Conservation (phyloP, 2,113 vertebrate species). For the Cyprichromis sp. region DNA sequence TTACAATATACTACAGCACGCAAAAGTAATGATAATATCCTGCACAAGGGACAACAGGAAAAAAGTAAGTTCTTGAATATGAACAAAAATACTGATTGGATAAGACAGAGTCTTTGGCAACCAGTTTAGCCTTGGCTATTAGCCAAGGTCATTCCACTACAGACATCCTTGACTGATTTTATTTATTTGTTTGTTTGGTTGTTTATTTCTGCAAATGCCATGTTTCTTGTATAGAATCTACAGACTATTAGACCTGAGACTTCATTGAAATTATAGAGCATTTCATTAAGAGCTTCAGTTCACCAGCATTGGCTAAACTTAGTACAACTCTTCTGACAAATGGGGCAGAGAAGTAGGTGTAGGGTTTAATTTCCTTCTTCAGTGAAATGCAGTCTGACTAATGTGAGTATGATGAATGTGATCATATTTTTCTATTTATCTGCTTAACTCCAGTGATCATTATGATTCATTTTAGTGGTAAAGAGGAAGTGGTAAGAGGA, state of each 20-base stretch:
- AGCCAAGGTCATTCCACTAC: constrained; percentile 42
- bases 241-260: neutral
- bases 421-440: constrained; percentile 35
- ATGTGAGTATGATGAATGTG: constrained; percentile 55
- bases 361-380: constrained; percentile 54
- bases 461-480: neutral
- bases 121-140: constrained; percentile 28
- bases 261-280: constrained; percentile 24
- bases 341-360: constrained; percentile 41
- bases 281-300: constrained; percentile 28
- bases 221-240: neutral
- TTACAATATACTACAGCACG: neutral
- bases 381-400: constrained; percentile 45
- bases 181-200: neutral
- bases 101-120: constrained; percentile 39
- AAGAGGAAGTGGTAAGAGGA: neutral
- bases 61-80: constrained; percentile 6
- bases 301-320: constrained; percentile 24
- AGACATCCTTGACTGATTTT: neutral
- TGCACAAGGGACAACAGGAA: neutral
- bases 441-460: neutral
- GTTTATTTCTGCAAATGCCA: constrained; percentile 1
- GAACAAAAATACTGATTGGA: constrained; percentile 36
- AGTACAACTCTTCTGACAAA: constrained; percentile 53
- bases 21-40: neutral